These are phyloP conservation scores for Tauraco erythrolophus DNA, from an alignment of 2,113 vertebrate species.

Conservation along the genomic window DNA sequence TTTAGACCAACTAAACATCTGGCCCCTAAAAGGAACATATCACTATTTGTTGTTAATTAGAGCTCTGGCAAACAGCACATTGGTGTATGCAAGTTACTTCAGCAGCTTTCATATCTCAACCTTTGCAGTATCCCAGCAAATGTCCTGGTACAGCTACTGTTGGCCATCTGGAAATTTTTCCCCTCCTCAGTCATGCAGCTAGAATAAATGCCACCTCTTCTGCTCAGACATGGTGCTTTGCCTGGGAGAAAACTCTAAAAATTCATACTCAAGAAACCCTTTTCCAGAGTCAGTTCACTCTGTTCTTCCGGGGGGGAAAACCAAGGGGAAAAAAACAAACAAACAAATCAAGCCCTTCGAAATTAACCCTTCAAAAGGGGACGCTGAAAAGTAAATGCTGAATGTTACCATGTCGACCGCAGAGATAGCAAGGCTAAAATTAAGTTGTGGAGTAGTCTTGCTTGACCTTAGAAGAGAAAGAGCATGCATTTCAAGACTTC, in stretches of 20 bases:
- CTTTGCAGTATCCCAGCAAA: slow-evolving; percentile 1
- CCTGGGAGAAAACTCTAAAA: neutral
- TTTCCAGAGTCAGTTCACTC: neutral
- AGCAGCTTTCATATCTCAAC: neutral
- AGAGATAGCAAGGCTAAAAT: neutral
- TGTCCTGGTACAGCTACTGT: neutral
- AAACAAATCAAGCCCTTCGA: neutral
- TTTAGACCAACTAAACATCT: slow-evolving; percentile 1
- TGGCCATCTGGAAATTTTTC: neutral
- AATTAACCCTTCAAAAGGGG: neutral
- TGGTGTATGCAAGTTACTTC: neutral
- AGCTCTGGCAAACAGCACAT: neutral
- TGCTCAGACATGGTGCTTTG: neutral
- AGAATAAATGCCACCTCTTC: slow-evolving; percentile 20
- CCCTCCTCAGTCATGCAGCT: neutral
- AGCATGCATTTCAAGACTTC: slow-evolving; percentile 36
- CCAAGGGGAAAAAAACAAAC: neutral
- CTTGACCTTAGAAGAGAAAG: slow-evolving; percentile 55
- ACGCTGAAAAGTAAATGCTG: neutral
- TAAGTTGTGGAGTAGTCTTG: neutral
- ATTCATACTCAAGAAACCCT: neutral
- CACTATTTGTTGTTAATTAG: neutral
- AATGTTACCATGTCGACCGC: neutral
- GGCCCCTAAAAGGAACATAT: neutral
- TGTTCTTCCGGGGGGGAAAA: neutral